phyloP scores from a whole-genome alignment of 1,140 invertebrate species.

The Papilio machaon region DNA sequence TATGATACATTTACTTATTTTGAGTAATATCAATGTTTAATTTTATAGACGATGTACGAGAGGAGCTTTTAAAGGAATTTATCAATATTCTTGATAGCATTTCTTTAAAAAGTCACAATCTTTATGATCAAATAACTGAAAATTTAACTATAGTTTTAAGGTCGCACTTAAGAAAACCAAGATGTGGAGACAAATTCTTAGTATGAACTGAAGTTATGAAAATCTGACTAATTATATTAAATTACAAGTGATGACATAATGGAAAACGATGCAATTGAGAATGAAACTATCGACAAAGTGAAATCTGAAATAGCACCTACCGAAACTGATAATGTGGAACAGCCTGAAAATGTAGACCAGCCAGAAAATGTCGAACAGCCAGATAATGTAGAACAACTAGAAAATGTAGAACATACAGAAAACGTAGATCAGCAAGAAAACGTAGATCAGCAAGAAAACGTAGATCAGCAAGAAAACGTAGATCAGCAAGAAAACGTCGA shows the following conservation, averaged over 20 bases:
- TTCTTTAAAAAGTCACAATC: constrained; percentile 56
- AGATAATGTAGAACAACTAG: constrained; percentile 21
- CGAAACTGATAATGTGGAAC: constrained; percentile 31
- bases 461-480: constrained; percentile 32
- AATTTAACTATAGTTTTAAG: constrained; percentile 63
- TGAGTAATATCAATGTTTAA: constrained; percentile 63
- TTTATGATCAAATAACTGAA: constrained; percentile 71
- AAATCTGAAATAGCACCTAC: constrained; percentile 41
- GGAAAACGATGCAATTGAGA: constrained; percentile 43
- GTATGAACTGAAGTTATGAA: constrained; percentile 55
- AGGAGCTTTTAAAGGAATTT: constrained; percentile 65
- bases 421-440: constrained; percentile 34
- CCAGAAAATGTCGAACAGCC: neutral
- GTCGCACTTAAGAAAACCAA: constrained; percentile 58
- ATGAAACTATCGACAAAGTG: neutral
- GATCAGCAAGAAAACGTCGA: constrained; percentile 16
- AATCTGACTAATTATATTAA: constrained; percentile 36
- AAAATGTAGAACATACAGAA: constrained; percentile 37
- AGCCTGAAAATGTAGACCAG: constrained; percentile 34
- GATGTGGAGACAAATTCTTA: constrained; percentile 64
- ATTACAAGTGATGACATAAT: constrained; percentile 44
- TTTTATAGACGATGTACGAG: constrained; percentile 62
- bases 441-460: constrained; percentile 30
- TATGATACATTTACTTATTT: constrained; percentile 30
- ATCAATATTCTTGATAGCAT: constrained; percentile 67